Base-by-base conservation (phyloP, 2,797 vertebrate species). In the Chelidonichthys spinosus region DNA sequence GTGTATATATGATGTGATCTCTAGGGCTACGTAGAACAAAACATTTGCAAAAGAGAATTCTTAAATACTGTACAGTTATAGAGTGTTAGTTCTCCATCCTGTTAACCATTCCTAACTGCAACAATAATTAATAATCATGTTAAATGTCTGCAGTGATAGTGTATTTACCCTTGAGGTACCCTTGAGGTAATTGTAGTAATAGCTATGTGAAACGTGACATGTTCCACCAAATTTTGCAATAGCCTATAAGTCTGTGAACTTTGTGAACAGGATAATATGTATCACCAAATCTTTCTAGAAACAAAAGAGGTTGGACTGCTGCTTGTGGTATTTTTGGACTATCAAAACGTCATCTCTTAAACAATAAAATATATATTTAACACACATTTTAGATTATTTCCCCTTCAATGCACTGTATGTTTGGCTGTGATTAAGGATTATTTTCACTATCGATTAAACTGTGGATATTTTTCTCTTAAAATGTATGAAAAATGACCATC, bases 331-430 rank as follows among this genome's bases (percentile, higher is more conserved):
- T 67, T 78, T 86, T 83, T 67, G 13, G n/a, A 56, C 52, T 43
- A 59, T 58, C 1, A 67, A 69, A 77, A 44, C 69, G 25, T 83
- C 4, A 49, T 78, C 42, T 80, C 42, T 69, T 4, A 76, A 73
- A 82, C 6, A 88, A 87, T 85, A 76, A 86, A 86, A 72, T 25
- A 1, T 47, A 74, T 78, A 33, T 81, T 78, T 84, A 83, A 81
- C 50, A 69, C 8, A 36, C 11, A 5, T 55, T 43, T 76, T 18
- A 50, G 8, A 63, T 25, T 0, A 11, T 60, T 53, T 0, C 15
- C 14, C 58, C 1, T 70, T 4, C 1, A 17, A 17, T 36, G 13
- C 36, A 11, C 7, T 33, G 4, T 40, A 7, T 37, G 4, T 47
- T 60, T 50, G 15, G 18, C 7, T 44, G 9, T 25, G 50, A 61